Percentiles rank a stretch among this genome's conserved stretches.
These are phyloP conservation scores for Halocynthia aurantium DNA, from an alignment of 23 tunicate genomes.

Conservation along the genomic window DNA sequence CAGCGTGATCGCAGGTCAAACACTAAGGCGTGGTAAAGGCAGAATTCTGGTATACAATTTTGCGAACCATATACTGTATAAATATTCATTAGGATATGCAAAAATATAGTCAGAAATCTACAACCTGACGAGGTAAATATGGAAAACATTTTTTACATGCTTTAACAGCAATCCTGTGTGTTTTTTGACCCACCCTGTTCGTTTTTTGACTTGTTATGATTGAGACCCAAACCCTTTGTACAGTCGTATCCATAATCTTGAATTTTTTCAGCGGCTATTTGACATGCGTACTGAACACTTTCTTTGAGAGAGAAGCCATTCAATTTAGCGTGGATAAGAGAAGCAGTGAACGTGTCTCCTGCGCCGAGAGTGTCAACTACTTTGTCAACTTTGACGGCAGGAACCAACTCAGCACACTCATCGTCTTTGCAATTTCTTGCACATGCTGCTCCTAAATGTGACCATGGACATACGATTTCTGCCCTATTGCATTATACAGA, in stretches of 20 bases:
- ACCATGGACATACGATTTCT: slow-evolving; percentile 19
- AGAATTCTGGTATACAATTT: no score
- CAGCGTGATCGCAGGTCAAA: no score
- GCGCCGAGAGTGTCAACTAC: slow-evolving; percentile 26
- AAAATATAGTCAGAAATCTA: no score
- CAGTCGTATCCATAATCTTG: slow-evolving; percentile 8
- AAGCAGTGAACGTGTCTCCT: slow-evolving; percentile 17
- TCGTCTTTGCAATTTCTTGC: not conserved
- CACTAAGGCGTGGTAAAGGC: no score
- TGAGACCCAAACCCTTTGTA: not conserved
- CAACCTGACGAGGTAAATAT: no score
- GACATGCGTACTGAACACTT: slow-evolving; percentile 15
- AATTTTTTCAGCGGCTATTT: slow-evolving; percentile 14
- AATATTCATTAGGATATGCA: no score
- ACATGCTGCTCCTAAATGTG: slow-evolving; percentile 15
- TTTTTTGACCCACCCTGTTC: no score
- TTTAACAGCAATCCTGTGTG: no score
- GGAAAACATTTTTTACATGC: no score
- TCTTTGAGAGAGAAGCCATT: not conserved
- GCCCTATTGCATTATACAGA: not conserved
- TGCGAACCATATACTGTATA: no score
- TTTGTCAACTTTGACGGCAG: not conserved
- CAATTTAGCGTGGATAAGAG: slow-evolving; percentile 12
- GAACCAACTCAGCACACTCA: not conserved
- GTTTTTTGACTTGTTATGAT: no score